phyloP scores from a whole-genome alignment of 53 echinoderm and acorn worm genomes.

The Crossaster papposus region DNA sequence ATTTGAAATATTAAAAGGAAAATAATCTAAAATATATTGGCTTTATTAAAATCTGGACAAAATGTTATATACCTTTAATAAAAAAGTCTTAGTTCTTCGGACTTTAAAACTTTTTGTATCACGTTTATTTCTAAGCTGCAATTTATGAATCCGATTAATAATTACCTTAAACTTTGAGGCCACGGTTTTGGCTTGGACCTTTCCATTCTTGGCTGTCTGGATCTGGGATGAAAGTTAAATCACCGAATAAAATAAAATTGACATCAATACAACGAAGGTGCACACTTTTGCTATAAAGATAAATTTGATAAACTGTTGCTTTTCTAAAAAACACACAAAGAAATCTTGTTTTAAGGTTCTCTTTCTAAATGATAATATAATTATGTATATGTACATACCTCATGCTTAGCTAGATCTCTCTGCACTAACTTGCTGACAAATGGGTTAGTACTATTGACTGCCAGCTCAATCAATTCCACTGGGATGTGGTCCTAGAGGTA shows the following conservation, averaged over 20 bases:
- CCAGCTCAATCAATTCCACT: conserved; percentile 77
- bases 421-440: conserved; percentile 68
- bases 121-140: no score
- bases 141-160: neutral
- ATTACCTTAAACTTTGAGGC: conserved; percentile 86
- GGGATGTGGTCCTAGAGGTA: conserved; percentile 80
- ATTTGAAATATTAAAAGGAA: no score
- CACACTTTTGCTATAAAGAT: no score
- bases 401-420: conserved; percentile 51
- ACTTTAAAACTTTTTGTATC: no score
- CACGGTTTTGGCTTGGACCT: conserved; percentile 75
- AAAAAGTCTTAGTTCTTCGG: no score
- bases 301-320: no score
- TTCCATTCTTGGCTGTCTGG: conserved; percentile 42
- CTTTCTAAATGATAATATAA: neutral
- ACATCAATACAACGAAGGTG: neutral
- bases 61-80: no score
- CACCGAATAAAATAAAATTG: neutral
- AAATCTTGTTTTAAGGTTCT: no score
- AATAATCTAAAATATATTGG: no score
- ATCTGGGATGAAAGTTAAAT: neutral
- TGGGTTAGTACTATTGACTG: conserved; percentile 62
- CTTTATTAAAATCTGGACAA: no score
- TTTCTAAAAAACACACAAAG: neutral
- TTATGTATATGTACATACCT: conserved; percentile 58